These are phyloP conservation scores for Ancistrus triradiatus DNA, from an alignment of 2,113 vertebrate species.

Conservation along the genomic window DNA sequence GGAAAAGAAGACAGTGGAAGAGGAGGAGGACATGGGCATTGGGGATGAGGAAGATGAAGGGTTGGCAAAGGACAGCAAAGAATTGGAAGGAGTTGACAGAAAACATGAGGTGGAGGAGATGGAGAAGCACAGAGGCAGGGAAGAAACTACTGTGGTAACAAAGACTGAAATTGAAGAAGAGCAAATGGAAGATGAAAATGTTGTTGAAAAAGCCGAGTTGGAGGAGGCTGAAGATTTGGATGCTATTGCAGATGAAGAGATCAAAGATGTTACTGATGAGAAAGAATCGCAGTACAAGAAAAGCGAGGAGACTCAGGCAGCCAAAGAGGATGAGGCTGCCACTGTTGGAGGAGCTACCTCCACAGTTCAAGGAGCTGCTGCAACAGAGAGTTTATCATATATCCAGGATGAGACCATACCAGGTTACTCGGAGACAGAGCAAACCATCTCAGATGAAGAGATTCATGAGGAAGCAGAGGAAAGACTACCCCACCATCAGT, in stretches of 20 bases:
- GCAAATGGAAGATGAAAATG: slow-evolving; percentile 71
- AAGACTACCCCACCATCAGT: slow-evolving; percentile 82
- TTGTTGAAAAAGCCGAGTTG: slow-evolving; percentile 84
- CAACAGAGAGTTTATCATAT: slow-evolving; percentile 79
- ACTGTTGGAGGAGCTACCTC: slow-evolving; percentile 66
- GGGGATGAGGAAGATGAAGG: slow-evolving; percentile 62
- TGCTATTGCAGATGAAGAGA: slow-evolving; percentile 67
- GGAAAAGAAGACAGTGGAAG: slow-evolving; percentile 48
- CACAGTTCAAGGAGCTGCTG: slow-evolving; percentile 59
- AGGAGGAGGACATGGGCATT: slow-evolving; percentile 69
- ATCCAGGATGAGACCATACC: slow-evolving; percentile 89
- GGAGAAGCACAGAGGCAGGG: slow-evolving; percentile 61
- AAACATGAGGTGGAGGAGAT: slow-evolving; percentile 75
- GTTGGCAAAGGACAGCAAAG: slow-evolving; percentile 57
- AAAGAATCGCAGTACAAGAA: slow-evolving; percentile 42
- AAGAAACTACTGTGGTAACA: slow-evolving; percentile 52
- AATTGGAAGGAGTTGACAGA: slow-evolving; percentile 66
- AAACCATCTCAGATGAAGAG: slow-evolving; percentile 93
- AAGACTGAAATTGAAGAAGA: slow-evolving; percentile 62
- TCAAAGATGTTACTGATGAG: slow-evolving; percentile 59
- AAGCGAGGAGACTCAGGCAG: slow-evolving; percentile 38
- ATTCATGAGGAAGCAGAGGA: slow-evolving; percentile 95
- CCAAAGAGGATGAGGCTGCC: slow-evolving; percentile 57
- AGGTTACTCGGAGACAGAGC: slow-evolving; percentile 85
- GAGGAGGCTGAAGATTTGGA: slow-evolving; percentile 84